Base-by-base conservation (phyloP, 2,888 invertebrate genomes). In the Plebejus argus region DNA sequence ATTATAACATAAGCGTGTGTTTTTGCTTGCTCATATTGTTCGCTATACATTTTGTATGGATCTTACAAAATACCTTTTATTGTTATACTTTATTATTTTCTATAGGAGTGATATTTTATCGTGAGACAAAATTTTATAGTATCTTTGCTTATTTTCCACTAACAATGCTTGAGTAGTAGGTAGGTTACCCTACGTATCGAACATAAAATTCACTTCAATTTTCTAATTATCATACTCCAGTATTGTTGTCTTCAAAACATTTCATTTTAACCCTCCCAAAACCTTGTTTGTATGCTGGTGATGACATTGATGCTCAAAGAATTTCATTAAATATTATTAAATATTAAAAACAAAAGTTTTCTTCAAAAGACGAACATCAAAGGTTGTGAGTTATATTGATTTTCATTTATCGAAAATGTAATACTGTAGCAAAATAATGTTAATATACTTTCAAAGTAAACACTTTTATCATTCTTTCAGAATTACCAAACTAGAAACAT, bases 271-370 rank as follows among this genome's bases (percentile, higher is more conserved):
- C 3, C 23, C 66, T 1, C 66, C 58, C 58, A 8, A 20, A 58
- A 28, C 12, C 15, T 28, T 66, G 28, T 66, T 66, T 66, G 66
- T 66, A 66, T 66, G 23, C 23, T 23, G 28, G 15, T 6, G 12
- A 15, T 66, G 28, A 66, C 28, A 12, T 66, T 3, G 66, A 66
- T 12, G 3, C 15, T 66, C 28, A 15, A 66, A 66, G 66, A 66
- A 66, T 66, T 28, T 66, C 28, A 66, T 66, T 66, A 66, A 66
- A 66, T 66, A 66, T 66, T 23, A 28, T 66, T 28, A 66, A 66
- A 66, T 28, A 28, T 66, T 61, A 20, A 61, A 61, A 20, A 61
- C 58, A 66, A 66, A 66, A 66, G 66, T 66, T 66, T 28, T 66
- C 28, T 28, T 28, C 66, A 5, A 66, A 28, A 28, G 6, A 28